Conservation (phyloP, 2,888 invertebrate genomes). For the Perizoma flavofasciatum region DNA sequence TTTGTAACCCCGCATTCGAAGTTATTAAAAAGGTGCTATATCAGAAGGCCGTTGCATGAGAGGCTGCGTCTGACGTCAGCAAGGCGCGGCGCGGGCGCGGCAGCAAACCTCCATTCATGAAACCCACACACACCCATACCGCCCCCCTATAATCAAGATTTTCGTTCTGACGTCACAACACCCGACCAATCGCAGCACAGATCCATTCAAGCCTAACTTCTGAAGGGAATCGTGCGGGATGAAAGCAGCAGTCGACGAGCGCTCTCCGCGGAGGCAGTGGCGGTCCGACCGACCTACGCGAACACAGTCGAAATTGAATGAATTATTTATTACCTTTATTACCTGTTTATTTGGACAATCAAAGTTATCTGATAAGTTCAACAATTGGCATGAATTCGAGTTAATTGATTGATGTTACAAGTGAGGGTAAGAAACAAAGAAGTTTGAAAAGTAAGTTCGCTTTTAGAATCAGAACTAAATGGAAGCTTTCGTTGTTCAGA, state of each 20-base stretch:
- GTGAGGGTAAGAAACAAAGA: constrained; percentile 37
- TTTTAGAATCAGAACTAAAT: constrained; percentile 5
- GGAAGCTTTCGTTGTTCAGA: constrained; percentile 23
- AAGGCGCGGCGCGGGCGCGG: constrained; percentile 75
- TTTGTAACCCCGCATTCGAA: constrained; percentile 44
- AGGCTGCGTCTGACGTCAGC: constrained; percentile 71
- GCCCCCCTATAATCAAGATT: constrained; percentile 83
- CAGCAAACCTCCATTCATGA: constrained; percentile 71
- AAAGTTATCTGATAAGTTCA: constrained; percentile 26
- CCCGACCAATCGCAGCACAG: constrained; percentile 84
- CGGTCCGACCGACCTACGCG: constrained; percentile 24
- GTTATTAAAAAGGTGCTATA: constrained; percentile 66
- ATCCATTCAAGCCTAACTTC: constrained; percentile 88
- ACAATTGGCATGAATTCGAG: constrained; percentile 21
- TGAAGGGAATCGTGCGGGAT: constrained; percentile 79
- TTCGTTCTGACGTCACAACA: constrained; percentile 89
- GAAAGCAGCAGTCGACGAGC: constrained; percentile 74
- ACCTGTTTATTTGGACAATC: constrained; percentile 17
- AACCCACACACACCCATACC: constrained; percentile 56
- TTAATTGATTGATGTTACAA: constrained; percentile 3
- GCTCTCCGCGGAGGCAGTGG: constrained; percentile 60
- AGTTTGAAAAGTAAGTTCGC: constrained; percentile 6
- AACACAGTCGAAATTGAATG: constrained; percentile 7
- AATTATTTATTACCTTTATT: constrained; percentile 9
- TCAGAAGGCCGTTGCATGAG: constrained; percentile 70